Conservation (phyloP, 2,797 vertebrate species). For the Cyclura pinguis region DNA sequence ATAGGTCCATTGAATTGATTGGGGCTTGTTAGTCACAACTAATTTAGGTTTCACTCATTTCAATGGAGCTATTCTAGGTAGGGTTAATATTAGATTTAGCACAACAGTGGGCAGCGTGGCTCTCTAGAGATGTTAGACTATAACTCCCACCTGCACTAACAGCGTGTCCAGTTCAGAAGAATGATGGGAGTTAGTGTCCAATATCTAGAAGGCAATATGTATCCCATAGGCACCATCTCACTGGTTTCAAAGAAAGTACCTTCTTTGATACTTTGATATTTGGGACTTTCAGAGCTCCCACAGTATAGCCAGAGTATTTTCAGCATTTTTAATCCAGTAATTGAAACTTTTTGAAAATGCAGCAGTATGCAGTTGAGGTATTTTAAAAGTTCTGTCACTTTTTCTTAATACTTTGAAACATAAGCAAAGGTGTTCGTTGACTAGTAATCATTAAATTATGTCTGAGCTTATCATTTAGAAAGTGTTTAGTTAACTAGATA, state of each 20-base stretch:
- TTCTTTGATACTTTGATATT: conserved; percentile 34
- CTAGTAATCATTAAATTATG: background rate
- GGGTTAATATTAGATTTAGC: too few relatives aligned
- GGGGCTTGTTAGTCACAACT: too few relatives aligned
- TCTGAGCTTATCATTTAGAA: background rate
- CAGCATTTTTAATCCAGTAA: background rate
- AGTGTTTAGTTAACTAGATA: background rate
- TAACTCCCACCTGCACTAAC: too few relatives aligned
- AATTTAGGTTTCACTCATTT: too few relatives aligned
- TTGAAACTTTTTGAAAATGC: background rate
- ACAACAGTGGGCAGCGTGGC: too few relatives aligned
- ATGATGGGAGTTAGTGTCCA: too few relatives aligned
- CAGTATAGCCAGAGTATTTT: background rate
- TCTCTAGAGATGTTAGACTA: too few relatives aligned
- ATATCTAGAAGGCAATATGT: too few relatives aligned
- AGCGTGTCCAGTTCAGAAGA: too few relatives aligned
- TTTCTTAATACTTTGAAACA: background rate
- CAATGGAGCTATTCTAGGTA: too few relatives aligned
- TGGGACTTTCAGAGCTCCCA: background rate
- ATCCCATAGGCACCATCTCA: background rate
- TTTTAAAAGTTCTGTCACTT: background rate
- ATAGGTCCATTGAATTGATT: too few relatives aligned
- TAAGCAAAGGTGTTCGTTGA: background rate
- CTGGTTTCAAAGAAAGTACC: background rate
- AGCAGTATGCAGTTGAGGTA: background rate